Evolutionary conservation across 2,888 invertebrate species (phyloP).

Genomic region (Lysandra coridon): DNA sequence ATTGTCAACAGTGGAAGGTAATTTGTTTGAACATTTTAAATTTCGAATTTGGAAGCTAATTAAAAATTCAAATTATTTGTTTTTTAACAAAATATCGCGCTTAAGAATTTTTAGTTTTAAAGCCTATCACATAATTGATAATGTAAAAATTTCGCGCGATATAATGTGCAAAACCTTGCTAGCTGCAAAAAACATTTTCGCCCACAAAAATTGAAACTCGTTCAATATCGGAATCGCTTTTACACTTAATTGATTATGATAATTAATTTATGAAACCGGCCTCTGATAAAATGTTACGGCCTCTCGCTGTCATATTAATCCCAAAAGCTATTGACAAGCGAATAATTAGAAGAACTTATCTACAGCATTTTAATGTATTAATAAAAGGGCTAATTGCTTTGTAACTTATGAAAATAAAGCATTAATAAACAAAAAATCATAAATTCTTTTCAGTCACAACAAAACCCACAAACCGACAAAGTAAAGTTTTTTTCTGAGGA

Average conservation of each 20-base stretch:
- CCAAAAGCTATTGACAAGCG: constrained; percentile 22
- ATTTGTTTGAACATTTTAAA: neutral
- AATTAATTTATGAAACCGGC: constrained; percentile 25
- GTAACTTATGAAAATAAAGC: neutral
- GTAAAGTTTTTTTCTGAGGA: neutral
- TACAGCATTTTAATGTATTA: neutral
- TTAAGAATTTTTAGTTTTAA: neutral
- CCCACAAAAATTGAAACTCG: neutral
- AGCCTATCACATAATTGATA: neutral
- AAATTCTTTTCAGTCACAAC: neutral
- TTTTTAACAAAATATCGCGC: neutral
- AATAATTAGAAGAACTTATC: constrained; percentile 10
- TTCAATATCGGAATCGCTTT: constrained; percentile 24
- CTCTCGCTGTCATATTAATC: constrained; percentile 11
- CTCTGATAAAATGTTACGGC: constrained; percentile 16
- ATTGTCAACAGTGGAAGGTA: neutral
- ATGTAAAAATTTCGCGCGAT: neutral
- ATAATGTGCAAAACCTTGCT: neutral
- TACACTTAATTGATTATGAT: constrained; percentile 35
- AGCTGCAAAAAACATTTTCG: constrained; percentile 7
- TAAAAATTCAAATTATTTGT: neutral
- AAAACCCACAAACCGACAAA: neutral
- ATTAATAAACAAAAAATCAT: too few species aligned
- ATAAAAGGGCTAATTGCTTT: neutral
- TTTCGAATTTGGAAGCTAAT: neutral